A percentile compares a stretch with the other conserved stretches of the same genome.
These are phyloP conservation scores for Gastracanthus pulcherrimus DNA, from an alignment of 2,888 invertebrate genomes.

Conservation along the genomic window DNA sequence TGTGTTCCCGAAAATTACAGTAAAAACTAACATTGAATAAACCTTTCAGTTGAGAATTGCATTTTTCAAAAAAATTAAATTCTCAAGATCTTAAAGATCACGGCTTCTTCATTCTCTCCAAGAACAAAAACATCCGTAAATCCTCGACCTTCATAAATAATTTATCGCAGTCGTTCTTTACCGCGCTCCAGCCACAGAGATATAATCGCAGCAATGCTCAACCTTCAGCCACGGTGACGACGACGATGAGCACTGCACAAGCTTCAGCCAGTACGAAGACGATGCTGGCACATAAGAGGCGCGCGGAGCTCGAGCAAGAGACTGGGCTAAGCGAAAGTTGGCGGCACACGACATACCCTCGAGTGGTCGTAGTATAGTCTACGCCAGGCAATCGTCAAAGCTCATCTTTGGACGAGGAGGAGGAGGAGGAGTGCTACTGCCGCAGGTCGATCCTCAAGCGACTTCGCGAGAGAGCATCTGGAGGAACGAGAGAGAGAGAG, in stretches of 20 bases:
- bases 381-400: constrained; percentile 43
- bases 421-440: background rate
- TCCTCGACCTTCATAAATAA: no score
- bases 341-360: background rate
- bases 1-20: no score
- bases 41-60: no score
- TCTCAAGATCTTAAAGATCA: no score
- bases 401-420: constrained; percentile 25
- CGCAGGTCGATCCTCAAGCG: constrained; percentile 25
- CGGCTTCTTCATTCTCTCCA: no score
- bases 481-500: no score
- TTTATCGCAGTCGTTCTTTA: no score
- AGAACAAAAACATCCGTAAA: no score
- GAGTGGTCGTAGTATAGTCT: constrained; percentile 13
- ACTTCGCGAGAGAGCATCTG: background rate
- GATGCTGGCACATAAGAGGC: background rate
- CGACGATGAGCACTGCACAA: background rate
- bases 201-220: no score
- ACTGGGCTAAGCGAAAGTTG: background rate
- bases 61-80: no score
- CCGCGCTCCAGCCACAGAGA: no score
- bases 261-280: background rate
- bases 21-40: no score
- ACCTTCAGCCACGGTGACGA: background rate
- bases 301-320: background rate